Base-by-base conservation (phyloP, 2,113 vertebrate genomes). In the Tyrannus savana region DNA sequence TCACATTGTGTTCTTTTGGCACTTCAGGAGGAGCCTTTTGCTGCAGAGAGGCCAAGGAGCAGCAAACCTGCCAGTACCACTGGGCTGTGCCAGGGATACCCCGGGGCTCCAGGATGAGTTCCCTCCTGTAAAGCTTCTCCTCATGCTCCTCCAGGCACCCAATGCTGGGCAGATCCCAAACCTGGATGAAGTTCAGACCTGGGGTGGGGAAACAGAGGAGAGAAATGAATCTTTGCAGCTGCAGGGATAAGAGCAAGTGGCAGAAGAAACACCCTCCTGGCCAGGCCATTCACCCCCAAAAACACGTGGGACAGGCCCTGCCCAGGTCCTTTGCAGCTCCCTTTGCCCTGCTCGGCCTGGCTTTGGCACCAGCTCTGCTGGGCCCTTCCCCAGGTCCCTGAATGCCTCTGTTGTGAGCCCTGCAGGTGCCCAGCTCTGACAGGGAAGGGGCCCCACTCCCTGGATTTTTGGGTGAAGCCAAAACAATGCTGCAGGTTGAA, bases 81-180 rank as follows among this genome's bases (percentile, higher is more conserved):
- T 31, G 39, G 50, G 69, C 56, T 2, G 1, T 4, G 31, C 56
- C 33, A 58, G 31, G 30, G 25, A 24, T 1, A 10, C 10, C 66
- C 39, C 53, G 3, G 23, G 23, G 10, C 64, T 53, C 27, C 0
- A 4, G 50, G 64, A 15, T 24, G 18, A 46, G 4, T n/a, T 87
- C 3, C 4, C 41, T 39, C 28, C 3, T 1, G 4, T 52, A 11
- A 46, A 0, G 1, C 64, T 47, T 41, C 19, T 64, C 46, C 84
- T 53, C 46, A 10, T 28, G 15, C 16, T 16, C 25, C 10, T 5
- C 0, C 3, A n/a, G 71, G 37, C 0, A 1, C 14, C 55, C 30
- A 39, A 4, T 19, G 49, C 37, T 52, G 77, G 52, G 31, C 41
- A 14, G 23, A 44, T 53, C 42, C 37, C 60, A 84, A 39, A 55